Evolutionary conservation across 2,888 invertebrate genomes (phyloP), one percentile per base, ranked within the genome.

Genomic region (Dryadula phaetusa): DNA sequence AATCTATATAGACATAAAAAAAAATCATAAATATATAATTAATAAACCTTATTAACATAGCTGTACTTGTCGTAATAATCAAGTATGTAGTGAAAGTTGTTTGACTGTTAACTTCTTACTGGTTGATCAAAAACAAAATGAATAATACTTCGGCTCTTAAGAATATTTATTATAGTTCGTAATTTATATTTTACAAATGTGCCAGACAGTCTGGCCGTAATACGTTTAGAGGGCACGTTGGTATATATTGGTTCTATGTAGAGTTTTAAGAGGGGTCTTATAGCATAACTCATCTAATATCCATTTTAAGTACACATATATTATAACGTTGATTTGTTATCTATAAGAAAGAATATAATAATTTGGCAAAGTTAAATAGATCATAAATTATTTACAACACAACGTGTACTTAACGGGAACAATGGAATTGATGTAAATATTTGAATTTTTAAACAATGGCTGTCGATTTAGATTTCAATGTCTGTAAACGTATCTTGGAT

Each of bases 121-220:
- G 28, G 16, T 49, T 8, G 16, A 42, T 42, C 42, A 16, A 16
- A 42, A 42, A 42, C 28, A 52, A 49, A 49, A 28, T 49, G 16
- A 49, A 8, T 49, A 49, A 16, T 28, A 32, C 52, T 8, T 52
- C 28, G 28, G 28, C 12, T 52, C 3, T 28, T 52, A 18, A 28
- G 16, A 10, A 32, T 32, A 28, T 52, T 8, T 52, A 32, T 49
- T 47, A n/a, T 25, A 25, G 28, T 28, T 5, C 5, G 16, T 1
- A 4, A 52, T 52, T 52, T 52, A 10, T 52, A 52, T 52, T 52
- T 52, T 32, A 28, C 10, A 28, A 52, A 52, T 52, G 52, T 52
- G 28, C 52, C 52, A 52, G 52, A 52, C 52, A 16, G 52, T 52
- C 52, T 52, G 52, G 52, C 52, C 28, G 52, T 52, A 52, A 28